Conservation (phyloP, 2,113 vertebrate genomes). For the Engraulis encrasicolus region DNA sequence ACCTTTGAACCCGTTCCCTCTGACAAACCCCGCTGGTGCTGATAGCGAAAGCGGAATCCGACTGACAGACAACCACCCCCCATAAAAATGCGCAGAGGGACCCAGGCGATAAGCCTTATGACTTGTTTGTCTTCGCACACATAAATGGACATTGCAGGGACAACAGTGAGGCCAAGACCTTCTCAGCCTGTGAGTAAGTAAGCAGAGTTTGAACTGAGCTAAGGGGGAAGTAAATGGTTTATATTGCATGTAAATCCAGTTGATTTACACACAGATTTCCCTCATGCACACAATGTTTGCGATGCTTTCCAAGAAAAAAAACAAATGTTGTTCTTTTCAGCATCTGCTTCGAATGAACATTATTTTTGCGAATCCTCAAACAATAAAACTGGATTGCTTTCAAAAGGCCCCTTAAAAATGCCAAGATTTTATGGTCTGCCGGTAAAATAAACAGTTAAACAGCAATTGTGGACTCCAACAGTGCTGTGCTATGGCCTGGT, state of each 20-base stretch:
- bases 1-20: slow-evolving; percentile 4
- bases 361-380: background rate
- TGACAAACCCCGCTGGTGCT: background rate
- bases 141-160: background rate
- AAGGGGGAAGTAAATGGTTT: background rate
- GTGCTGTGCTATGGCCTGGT: background rate
- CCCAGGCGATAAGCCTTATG: background rate
- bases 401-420: background rate
- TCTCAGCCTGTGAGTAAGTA: background rate
- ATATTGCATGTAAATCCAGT: background rate
- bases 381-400: background rate
- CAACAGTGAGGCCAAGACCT: background rate
- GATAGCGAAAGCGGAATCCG: background rate
- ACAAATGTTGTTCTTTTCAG: background rate
- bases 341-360: background rate
- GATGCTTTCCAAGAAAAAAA: background rate
- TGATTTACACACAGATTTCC: background rate
- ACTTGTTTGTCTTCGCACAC: background rate
- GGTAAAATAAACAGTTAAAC: background rate
- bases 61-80: background rate
- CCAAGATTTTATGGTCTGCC: background rate
- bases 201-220: background rate
- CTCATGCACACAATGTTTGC: background rate
- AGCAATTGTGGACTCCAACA: background rate
- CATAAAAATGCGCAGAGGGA: background rate